These are phyloP conservation scores for Zaprionus capensis DNA, from an alignment of 1,140 invertebrate genomes.

Conservation along the genomic window DNA sequence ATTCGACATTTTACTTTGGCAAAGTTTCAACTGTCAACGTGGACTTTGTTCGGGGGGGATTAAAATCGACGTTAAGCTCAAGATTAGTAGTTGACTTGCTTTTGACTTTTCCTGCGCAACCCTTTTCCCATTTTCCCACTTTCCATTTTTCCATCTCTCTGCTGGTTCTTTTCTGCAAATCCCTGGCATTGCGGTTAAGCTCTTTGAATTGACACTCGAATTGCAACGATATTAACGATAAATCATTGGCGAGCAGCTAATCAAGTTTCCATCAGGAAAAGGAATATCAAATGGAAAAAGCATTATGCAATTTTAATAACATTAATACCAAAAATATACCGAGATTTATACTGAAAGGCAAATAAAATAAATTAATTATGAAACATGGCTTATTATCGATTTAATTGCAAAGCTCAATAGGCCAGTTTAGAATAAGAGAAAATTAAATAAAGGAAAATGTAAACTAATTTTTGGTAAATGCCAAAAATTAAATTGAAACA, in stretches of 20 bases:
- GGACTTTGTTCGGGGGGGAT: slow-evolving; percentile 61
- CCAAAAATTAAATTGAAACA: slow-evolving; percentile 6
- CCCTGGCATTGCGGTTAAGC: slow-evolving; percentile 27
- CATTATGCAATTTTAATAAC: background rate
- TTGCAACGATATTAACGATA: slow-evolving; percentile 23
- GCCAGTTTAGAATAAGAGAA: background rate
- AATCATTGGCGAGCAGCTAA: slow-evolving; percentile 17
- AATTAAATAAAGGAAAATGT: slow-evolving; percentile 4
- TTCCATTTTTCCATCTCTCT: slow-evolving; percentile 21
- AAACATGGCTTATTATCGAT: background rate
- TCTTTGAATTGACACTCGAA: slow-evolving; percentile 32
- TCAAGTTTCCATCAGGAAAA: background rate
- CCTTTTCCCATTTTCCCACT: slow-evolving; percentile 12
- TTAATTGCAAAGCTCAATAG: background rate
- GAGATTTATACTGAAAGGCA: background rate
- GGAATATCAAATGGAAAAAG: background rate
- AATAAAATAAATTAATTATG: background rate
- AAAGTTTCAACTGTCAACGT: slow-evolving; percentile 69
- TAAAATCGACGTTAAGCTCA: slow-evolving; percentile 71
- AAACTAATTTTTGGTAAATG: slow-evolving; percentile 6
- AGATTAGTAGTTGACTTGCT: slow-evolving; percentile 73
- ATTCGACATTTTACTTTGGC: slow-evolving; percentile 58
- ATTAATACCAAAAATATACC: background rate
- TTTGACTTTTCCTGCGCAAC: slow-evolving; percentile 36
- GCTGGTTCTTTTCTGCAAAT: slow-evolving; percentile 10